Evolutionary conservation across 2,113 vertebrate species (phyloP), one percentile per base, ranked within the genome.

Genomic region (Ahaetulla prasina): DNA sequence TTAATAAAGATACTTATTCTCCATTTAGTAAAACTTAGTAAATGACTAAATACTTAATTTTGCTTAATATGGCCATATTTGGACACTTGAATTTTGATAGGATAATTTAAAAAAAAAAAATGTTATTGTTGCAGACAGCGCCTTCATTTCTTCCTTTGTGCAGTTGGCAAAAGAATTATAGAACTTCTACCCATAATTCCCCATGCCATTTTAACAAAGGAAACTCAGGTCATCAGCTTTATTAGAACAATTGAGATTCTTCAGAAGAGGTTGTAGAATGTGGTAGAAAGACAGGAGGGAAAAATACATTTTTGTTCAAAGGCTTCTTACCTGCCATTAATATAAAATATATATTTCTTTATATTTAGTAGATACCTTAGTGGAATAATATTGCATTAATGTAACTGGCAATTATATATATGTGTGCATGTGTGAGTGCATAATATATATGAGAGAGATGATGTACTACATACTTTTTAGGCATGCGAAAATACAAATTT

Each of bases 11-110:
- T 92, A 30, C 94, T 80, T 84, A 52, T 86, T 90, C 55, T 53
- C 53, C 85, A 74, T 93, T 93, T 88, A 93, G 87, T 54, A 57
- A 93, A 94, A 80, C 85, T 95, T 94, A 68, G 35, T 94, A 88
- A 90, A 87, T 89, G 90, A 94, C 95, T 87, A 90, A 94, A 45
- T 50, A 49, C 10, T 9, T 90, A n/a, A n/a, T 89, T 89, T 22
- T 87, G 11, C 94, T 93, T 45, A 63, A 5, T 39, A 30, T 89
- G 88, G 20, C 25, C 8, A 16, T 20, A 60, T 89, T 89, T 47
- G 39, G 55, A 89, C 25, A 89, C 7, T 89, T 47, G 1, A 47
- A 27, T 49, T 55, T 89, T 89, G 25, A 89, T 20, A 14, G 57
- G 39, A 43, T 57, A 47, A 43, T 43, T 7, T 18, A 45, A 18